Evolutionary conservation across 2,113 vertebrate species (phyloP).

Genomic region (Merops nubicus): DNA sequence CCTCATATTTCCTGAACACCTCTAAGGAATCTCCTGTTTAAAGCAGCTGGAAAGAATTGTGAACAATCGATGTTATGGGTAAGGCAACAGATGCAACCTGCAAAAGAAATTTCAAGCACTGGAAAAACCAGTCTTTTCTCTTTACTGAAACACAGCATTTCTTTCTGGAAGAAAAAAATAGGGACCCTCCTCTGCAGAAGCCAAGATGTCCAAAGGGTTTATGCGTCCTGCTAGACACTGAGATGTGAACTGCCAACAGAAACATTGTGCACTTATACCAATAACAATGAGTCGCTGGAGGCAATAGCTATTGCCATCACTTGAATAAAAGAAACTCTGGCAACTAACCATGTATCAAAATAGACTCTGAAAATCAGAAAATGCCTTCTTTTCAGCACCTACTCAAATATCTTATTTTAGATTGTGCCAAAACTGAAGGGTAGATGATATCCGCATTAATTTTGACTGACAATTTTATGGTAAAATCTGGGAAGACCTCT

Average conservation of each 20-base stretch:
- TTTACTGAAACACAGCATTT: not conserved
- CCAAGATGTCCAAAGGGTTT: not conserved
- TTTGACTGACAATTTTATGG: slow-evolving; percentile 21
- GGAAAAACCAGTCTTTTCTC: not conserved
- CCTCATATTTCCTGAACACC: not conserved
- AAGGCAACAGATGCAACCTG: not conserved
- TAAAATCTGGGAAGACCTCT: slow-evolving; percentile 6
- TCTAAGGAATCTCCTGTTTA: not conserved
- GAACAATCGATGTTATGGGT: not conserved
- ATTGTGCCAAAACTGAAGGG: not conserved
- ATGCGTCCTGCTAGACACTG: not conserved
- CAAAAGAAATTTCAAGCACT: not conserved
- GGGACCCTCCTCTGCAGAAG: not conserved
- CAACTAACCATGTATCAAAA: slow-evolving; percentile 37
- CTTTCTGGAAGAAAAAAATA: slow-evolving; percentile 3
- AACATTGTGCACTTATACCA: slow-evolving; percentile 23
- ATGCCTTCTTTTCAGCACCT: slow-evolving; percentile 19
- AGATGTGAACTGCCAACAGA: not conserved
- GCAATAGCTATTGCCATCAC: not conserved
- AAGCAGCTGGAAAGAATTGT: not conserved
- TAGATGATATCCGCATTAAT: slow-evolving; percentile 14
- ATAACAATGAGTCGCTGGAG: slow-evolving; percentile 31
- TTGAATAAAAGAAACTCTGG: slow-evolving; percentile 19
- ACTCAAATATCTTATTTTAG: slow-evolving; percentile 25
- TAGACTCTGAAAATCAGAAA: slow-evolving; percentile 27